These are phyloP conservation scores for Enoplosus armatus DNA, from an alignment of 2,797 vertebrate genomes.

Conservation along the genomic window DNA sequence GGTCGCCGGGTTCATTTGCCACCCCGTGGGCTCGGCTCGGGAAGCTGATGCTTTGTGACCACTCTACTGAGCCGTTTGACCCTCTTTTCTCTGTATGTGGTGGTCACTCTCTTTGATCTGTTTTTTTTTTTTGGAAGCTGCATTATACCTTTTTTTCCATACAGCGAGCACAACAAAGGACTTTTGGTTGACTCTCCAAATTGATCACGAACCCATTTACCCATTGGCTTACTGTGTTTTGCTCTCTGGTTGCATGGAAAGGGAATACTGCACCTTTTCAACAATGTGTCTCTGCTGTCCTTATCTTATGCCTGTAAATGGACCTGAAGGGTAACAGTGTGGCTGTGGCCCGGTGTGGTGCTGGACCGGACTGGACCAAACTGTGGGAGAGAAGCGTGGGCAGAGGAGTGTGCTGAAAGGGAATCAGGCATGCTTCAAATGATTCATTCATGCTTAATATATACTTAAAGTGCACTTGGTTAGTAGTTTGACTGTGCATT, in stretches of 20 bases:
- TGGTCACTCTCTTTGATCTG: conserved; percentile 78
- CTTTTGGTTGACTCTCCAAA: conserved; percentile 25
- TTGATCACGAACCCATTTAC: conserved; percentile 40
- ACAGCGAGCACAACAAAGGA: conserved; percentile 63
- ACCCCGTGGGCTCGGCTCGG: conserved; percentile 40
- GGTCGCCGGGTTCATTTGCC: conserved; percentile 63
- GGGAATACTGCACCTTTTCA: conserved; percentile 83
- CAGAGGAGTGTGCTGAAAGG: conserved; percentile 37
- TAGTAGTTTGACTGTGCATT: conserved; percentile 3
- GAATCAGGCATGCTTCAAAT: conserved; percentile 9
- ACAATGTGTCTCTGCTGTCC: conserved; percentile 68
- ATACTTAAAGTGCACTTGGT: neutral
- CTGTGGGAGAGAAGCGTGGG: conserved; percentile 54
- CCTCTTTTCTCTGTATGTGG: conserved; percentile 75
- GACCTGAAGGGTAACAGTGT: conserved; percentile 57
- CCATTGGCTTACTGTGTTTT: conserved; percentile 55
- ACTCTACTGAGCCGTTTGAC: conserved; percentile 63
- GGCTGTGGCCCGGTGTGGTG: conserved; percentile 52
- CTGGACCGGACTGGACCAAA: conserved; percentile 67
- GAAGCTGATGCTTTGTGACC: conserved; percentile 73
- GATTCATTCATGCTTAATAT: conserved; percentile 12
- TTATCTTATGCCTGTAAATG: conserved; percentile 67
- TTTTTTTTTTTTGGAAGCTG: conserved; percentile 81
- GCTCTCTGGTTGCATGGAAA: conserved; percentile 67
- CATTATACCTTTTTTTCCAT: conserved; percentile 78